phyloP scores from a whole-genome alignment of 2,888 invertebrate genomes.

The Himalopsyche anomala region DNA sequence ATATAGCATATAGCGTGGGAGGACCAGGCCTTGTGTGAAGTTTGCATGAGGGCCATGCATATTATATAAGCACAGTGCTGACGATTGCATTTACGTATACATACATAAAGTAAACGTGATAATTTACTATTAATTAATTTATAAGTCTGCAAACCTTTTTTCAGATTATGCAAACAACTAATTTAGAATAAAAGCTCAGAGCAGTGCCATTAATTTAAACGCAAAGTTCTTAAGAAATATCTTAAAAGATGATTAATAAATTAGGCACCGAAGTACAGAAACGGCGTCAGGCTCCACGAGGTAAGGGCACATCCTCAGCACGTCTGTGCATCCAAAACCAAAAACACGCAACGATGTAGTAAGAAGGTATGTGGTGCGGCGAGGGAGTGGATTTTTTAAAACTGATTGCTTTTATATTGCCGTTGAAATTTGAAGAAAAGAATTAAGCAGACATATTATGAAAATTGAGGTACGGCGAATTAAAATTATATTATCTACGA shows the following conservation, averaged over 20 bases:
- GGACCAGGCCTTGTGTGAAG: no score
- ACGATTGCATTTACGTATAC: no score
- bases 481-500: conserved; percentile 36
- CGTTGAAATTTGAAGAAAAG: conserved; percentile 1
- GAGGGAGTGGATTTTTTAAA: neutral
- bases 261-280: neutral
- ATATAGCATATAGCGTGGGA: no score
- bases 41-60: no score
- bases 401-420: conserved; percentile 45
- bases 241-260: neutral
- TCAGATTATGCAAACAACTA: no score
- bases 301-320: neutral
- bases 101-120: no score
- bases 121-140: no score
- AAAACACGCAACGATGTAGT: conserved; percentile 3
- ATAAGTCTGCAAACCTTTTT: no score
- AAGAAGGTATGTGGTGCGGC: neutral
- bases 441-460: conserved; percentile 38
- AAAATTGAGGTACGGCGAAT: conserved; percentile 44
- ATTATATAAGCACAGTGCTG: no score
- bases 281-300: neutral
- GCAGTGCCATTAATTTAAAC: no score
- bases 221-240: no score
- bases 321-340: neutral
- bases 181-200: no score